Base-by-base conservation (phyloP, 2,113 vertebrate species). In the Osmerus mordax region DNA sequence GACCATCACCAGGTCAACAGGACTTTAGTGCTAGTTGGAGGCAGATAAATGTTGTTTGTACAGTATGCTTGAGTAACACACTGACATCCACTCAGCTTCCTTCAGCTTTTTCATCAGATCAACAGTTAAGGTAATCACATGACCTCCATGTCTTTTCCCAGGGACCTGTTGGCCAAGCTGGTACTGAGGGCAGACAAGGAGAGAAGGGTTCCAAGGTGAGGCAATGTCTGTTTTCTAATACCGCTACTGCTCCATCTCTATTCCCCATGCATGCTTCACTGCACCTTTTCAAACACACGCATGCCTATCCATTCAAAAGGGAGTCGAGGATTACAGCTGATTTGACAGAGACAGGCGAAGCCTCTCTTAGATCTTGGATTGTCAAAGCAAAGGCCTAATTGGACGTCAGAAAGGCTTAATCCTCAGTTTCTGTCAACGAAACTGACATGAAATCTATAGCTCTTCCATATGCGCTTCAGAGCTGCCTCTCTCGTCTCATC, bases 121-220 rank as follows among this genome's bases (percentile, higher is more conserved):
- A 36, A 36, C 5, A 4, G 7, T 21, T 32, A 25, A 19, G 9
- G 1, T 66, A 23, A 72, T 14, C 32, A 14, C 14, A 21, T 65
- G 13, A 5, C 69, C 15, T 15, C 36, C 51, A 15, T 72, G 41
- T 65, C 70, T 41, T 36, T 4, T 71, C 36, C 36, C 51, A 88
- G 96, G 97, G 97, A 54, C 91, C 95, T 51, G 82, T 92, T 63
- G 97, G 97, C 84, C 85, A 80, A 75, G 81, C 91, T 0, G 97
- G 97, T 29, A 79, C 93, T 69, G 93, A 96, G 81, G 97, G 97
- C 77, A 94, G 93, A 79, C 96, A 97, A 89, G 96, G 97, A 65
- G 96, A 98, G 87, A 98, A 99, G 75, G 97, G 97, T 53, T 94
- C 96, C 76, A 99, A 98, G 95, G 97, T 99, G 72, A 87, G 73